These are phyloP conservation scores for Melolontha melolontha DNA, from an alignment of 2,888 invertebrate genomes.

Conservation along the genomic window DNA sequence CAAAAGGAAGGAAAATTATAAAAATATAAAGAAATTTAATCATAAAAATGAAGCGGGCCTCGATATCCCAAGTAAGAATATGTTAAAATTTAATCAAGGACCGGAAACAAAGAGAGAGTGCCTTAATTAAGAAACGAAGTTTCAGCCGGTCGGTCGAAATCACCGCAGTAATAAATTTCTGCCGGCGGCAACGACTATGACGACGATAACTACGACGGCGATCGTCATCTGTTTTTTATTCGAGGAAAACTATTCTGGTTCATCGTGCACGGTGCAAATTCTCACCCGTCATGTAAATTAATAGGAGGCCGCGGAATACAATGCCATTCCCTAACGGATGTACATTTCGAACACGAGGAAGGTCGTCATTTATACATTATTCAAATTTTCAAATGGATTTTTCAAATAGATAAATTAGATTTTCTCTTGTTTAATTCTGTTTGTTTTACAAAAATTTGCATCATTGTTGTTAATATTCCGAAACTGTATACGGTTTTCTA, in stretches of 20 bases:
- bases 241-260: slow-evolving; percentile 34
- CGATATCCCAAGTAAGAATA: slow-evolving; percentile 25
- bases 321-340: not conserved
- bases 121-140: slow-evolving; percentile 39
- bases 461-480: no score
- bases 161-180: slow-evolving; percentile 33
- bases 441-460: no score
- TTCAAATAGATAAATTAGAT: no score
- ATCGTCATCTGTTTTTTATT: slow-evolving; percentile 35
- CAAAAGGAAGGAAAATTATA: slow-evolving; percentile 23
- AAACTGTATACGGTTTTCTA: no score
- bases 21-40: slow-evolving; percentile 29
- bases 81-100: slow-evolving; percentile 36
- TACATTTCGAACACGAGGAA: not conserved
- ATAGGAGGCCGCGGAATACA: slow-evolving; percentile 12
- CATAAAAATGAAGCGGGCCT: slow-evolving; percentile 16
- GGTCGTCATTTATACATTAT: no score
- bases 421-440: no score
- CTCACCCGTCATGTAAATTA: slow-evolving; percentile 20
- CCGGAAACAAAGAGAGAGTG: slow-evolving; percentile 23
- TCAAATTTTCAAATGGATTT: no score
- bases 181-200: slow-evolving; percentile 1
- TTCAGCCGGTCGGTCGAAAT: slow-evolving; percentile 36
- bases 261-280: slow-evolving; percentile 18
- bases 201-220: slow-evolving; percentile 12